phyloP scores from a whole-genome alignment of 1,140 invertebrate species.

The Conopomorpha cramerella region DNA sequence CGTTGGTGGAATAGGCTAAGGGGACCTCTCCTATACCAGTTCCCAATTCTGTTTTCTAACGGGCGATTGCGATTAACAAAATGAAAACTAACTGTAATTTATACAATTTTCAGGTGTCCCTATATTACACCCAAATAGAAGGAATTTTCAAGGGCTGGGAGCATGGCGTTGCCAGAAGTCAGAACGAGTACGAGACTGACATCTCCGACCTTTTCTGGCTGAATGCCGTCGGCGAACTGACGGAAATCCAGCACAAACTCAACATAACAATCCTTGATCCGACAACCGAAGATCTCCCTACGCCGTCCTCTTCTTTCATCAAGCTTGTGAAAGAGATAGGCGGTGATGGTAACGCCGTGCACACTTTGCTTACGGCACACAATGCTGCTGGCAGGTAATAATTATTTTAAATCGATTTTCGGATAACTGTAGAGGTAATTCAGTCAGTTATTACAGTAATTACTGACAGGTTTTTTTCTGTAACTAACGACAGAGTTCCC shows the following conservation, averaged over 20 bases:
- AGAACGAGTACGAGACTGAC: slow-evolving; percentile 64
- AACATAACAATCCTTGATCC: slow-evolving; percentile 36
- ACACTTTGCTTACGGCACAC: slow-evolving; percentile 53
- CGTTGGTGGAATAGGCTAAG: too few species aligned
- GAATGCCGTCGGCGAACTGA: slow-evolving; percentile 78
- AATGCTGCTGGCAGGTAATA: slow-evolving; percentile 58
- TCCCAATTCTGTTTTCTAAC: too few species aligned
- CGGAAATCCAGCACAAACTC: slow-evolving; percentile 62
- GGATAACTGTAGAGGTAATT: too few species aligned
- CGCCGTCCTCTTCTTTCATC: slow-evolving; percentile 40
- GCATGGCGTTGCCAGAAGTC: slow-evolving; percentile 67
- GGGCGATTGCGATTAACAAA: too few species aligned
- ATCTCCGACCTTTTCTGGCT: slow-evolving; percentile 73
- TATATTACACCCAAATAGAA: slow-evolving; percentile 73
- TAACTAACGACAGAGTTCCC: too few species aligned
- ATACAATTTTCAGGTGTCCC: slow-evolving; percentile 58
- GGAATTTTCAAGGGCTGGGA: slow-evolving; percentile 72
- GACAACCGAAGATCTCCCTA: slow-evolving; percentile 26
- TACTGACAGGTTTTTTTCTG: too few species aligned
- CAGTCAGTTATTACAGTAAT: too few species aligned
- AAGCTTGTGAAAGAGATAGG: slow-evolving; percentile 29
- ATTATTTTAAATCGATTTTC: background rate
- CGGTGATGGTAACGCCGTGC: slow-evolving; percentile 29
- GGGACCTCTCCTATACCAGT: too few species aligned
- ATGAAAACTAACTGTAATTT: too few species aligned